Evolutionary conservation across 2,797 vertebrate species (phyloP), one percentile per base, ranked within the genome.

Genomic region (Scomberomorus guttatus): DNA sequence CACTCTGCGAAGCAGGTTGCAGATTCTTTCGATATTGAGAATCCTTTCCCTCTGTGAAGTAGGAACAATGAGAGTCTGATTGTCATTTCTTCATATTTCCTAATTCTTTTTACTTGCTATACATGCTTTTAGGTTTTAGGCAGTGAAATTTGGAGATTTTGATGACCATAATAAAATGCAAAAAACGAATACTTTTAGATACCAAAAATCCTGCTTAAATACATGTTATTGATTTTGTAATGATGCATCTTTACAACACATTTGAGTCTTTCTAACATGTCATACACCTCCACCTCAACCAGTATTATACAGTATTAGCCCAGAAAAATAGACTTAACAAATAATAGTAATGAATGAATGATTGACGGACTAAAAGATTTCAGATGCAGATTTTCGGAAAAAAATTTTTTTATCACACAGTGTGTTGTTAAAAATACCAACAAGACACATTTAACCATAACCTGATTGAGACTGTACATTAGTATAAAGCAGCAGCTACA

Each of bases 11-110:
- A 98, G 96, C 82, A 98, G 95, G 94, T 97, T 97, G 94, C 97
- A 98, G 92, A 98, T 98, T 90, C 97, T 95, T 82, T 98, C 97
- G 39, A 98, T 97, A 93, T 98, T 98, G 87, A 97, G 96, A 85
- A 98, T 97, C 92, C 97, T 94, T 90, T 98, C 97, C 72, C 97
- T 96, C 97, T 98, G 95, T 74, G 82, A 77, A 83, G 72, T 17
- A 61, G 63, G 90, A 12, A 72, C 17, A 84, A 80, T 87, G 52
- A 81, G 22, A 63, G 37, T 60, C 62, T 12, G 44, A 81, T 84
- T 58, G 14, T 65, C 17, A 8, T 50, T 50, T 50, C 46, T 52
- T 25, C 0, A 1, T 18, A 14, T 54, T 58, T 62, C 27, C 34
- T 27, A 13, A 18, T 25, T 5, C 2, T 29, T 55, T 59, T 24